These are phyloP conservation scores for Rhynchomys soricoides DNA, from an alignment of 2,113 vertebrate species.

Conservation along the genomic window DNA sequence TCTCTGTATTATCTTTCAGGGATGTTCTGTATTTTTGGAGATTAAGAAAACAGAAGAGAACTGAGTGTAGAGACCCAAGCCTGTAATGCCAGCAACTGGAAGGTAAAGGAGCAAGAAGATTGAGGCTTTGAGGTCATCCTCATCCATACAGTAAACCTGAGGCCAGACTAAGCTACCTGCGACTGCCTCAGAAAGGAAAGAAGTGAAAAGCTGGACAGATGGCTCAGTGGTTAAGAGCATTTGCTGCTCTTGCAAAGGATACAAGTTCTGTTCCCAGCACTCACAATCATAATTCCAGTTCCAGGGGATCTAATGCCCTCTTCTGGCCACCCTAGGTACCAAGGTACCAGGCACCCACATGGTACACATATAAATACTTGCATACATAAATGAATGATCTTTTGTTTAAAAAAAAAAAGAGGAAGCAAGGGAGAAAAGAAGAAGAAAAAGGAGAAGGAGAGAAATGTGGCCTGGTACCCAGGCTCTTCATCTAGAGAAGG, in stretches of 20 bases:
- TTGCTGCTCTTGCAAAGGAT: background rate
- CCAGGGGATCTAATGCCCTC: background rate
- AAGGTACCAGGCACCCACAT: background rate
- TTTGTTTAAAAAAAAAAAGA: background rate
- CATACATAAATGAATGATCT: background rate
- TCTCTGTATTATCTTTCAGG: background rate
- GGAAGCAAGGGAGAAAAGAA: accelerated
- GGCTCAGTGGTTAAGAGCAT: background rate
- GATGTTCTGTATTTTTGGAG: too few species aligned
- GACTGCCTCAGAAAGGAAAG: background rate
- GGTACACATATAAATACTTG: background rate
- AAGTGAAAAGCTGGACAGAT: background rate
- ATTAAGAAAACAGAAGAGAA: background rate
- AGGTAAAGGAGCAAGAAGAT: background rate
- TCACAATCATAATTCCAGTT: background rate
- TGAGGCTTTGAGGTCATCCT: background rate
- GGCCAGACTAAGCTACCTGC: background rate
- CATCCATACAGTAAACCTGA: background rate
- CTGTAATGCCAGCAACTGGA: background rate
- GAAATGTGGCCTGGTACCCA: background rate
- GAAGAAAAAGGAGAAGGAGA: background rate
- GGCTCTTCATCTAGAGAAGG: background rate
- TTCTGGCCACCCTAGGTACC: background rate
- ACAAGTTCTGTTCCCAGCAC: background rate
- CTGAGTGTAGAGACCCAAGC: background rate